These are phyloP conservation scores for Ramphastos sulfuratus DNA, from an alignment of 2,113 vertebrate species.

Conservation along the genomic window DNA sequence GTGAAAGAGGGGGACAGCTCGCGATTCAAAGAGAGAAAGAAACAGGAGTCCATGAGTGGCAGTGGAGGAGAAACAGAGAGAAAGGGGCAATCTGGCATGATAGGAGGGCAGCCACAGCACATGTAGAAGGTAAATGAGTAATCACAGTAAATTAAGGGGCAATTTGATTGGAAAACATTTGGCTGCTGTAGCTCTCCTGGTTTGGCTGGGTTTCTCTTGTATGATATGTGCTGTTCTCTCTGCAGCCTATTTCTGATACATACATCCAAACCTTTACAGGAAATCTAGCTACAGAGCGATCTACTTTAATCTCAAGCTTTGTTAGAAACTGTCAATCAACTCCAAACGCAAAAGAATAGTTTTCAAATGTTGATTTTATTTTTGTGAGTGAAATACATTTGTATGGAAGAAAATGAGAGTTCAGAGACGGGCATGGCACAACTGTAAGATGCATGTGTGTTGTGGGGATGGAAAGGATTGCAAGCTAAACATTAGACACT, in stretches of 20 bases:
- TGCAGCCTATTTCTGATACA: fast-evolving
- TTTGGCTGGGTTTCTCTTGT: neutral
- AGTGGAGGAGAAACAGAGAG: neutral
- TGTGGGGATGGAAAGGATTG: neutral
- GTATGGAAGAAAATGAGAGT: neutral
- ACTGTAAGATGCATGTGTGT: neutral
- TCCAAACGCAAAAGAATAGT: neutral
- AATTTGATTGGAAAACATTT: neutral
- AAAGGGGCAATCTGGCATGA: neutral
- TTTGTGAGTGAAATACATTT: neutral
- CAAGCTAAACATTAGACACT: neutral
- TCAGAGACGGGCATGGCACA: neutral
- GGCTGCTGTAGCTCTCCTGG: neutral
- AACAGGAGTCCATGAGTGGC: neutral
- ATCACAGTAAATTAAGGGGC: neutral
- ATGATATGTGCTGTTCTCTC: neutral
- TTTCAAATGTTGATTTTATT: neutral
- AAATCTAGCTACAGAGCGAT: neutral
- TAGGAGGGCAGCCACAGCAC: neutral
- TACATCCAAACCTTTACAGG: neutral
- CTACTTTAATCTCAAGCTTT: neutral
- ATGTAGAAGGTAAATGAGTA: neutral
- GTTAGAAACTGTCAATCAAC: neutral
- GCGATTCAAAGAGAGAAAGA: neutral
- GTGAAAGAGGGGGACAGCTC: neutral